Percentiles rank a stretch among this genome's conserved stretches.
Evolutionary conservation across 2,113 vertebrate species (phyloP).

Genomic region (Esox niger): DNA sequence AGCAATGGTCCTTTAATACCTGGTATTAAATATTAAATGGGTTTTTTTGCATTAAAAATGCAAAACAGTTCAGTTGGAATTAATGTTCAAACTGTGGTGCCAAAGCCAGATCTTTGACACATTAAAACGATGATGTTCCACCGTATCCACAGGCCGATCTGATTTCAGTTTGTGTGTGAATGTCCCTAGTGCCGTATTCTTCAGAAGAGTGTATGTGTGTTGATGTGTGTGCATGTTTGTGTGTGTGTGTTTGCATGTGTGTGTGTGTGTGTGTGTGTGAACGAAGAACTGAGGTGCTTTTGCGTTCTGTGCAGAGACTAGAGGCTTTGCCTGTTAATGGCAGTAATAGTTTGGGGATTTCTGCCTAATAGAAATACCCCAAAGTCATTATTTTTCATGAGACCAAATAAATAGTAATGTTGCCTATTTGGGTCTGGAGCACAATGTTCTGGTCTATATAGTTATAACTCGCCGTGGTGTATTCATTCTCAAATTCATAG

Average conservation of each 20-base stretch:
- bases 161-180: not conserved
- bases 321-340: too few species aligned
- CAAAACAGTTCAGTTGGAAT: not conserved
- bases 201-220: not conserved
- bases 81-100: constrained; percentile 37
- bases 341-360: too few species aligned
- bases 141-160: constrained; percentile 8
- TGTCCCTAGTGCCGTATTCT: not conserved
- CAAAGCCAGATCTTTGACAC: constrained; percentile 35
- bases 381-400: too few species aligned
- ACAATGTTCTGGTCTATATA: too few species aligned
- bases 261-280: not conserved
- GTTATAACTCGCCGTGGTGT: too few species aligned
- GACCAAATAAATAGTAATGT: too few species aligned
- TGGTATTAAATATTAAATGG: constrained; percentile 49
- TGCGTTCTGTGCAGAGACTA: too few species aligned
- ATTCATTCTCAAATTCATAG: too few species aligned
- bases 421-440: too few species aligned
- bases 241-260: not conserved
- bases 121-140: constrained; percentile 39
- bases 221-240: not conserved
- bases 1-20: not conserved
- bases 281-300: too few species aligned
- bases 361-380: too few species aligned
- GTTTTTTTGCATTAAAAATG: constrained; percentile 27